Evolutionary conservation across 2,113 vertebrate genomes (phyloP), one percentile per base, ranked within the genome.

Genomic region (Verasper variegatus): DNA sequence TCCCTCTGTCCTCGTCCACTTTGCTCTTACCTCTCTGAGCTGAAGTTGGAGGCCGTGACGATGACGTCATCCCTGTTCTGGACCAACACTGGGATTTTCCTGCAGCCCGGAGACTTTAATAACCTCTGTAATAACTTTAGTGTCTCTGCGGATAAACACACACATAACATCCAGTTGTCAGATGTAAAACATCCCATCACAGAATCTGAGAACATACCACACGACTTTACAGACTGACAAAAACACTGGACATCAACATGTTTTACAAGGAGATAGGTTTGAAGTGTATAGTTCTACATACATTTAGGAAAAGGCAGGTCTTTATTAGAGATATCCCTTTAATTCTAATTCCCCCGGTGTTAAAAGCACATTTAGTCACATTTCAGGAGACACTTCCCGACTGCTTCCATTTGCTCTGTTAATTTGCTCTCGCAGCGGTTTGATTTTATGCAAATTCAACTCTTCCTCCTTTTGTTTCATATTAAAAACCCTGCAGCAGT

Each of bases 31-130:
- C 97, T 97, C 94, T 98, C 97, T 0, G 97, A 99, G 93, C 97
- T 98, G 94, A 98, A 98, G 95, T 98, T 98, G 84, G 97, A 97
- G 72, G 97, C 97, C 1, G 97, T 98, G 65, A 99, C 96, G 49
- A 99, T 97, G 88, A 98, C 97, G 62, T 99, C 97, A 23, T 99
- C 97, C 89, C 95, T 97, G 94, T 96, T 98, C 92, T 99, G 97
- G 64, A 99, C 97, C 90, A 99, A 90, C 62, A 99, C 97, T 0
- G 97, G 97, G 86, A 99, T 99, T 91, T 99, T 99, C 84, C 97
- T 95, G 94, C 97, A 99, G 86, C 97, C 97, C 5, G 97, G 97
- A 0, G 97, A 98, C 94, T 99, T 98, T 76, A 98, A 93, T 87
- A 98, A 92, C 92, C 97, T 94, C 92, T 99, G 97, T 71, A 99